Conservation (phyloP, 2,888 invertebrate species). For the Entomobrya multifasciata region DNA sequence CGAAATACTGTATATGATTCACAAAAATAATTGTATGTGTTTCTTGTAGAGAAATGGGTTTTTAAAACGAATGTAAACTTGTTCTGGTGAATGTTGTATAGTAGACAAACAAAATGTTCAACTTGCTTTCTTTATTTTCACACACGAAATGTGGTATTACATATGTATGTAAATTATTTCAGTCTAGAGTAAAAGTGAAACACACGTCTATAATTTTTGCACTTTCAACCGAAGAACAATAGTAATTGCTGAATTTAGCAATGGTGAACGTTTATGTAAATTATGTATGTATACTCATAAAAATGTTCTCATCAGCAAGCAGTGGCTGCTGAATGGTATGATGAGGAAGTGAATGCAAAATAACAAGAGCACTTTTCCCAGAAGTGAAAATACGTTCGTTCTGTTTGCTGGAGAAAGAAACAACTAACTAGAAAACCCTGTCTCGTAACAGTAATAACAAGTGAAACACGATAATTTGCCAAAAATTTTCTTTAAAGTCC, state of each 20-base stretch:
- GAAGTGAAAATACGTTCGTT: constrained; percentile 27
- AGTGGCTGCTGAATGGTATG: background rate
- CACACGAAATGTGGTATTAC: too few relatives aligned
- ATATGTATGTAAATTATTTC: too few relatives aligned
- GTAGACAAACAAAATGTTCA: too few relatives aligned
- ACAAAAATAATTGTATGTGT: constrained; percentile 11
- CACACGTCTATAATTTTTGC: too few relatives aligned
- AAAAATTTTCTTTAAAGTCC: constrained; percentile 68
- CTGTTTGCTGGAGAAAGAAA: constrained; percentile 4
- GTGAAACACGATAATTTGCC: constrained; percentile 73
- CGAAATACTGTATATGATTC: background rate
- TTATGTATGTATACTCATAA: background rate
- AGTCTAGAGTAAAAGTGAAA: too few relatives aligned
- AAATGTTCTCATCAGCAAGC: constrained; percentile 20
- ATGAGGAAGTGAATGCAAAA: background rate
- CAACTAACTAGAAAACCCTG: constrained; percentile 52
- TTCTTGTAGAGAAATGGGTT: constrained; percentile 14
- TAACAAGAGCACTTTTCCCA: constrained; percentile 10
- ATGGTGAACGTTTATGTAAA: too few relatives aligned
- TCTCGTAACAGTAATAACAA: constrained; percentile 55
- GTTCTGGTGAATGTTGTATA: background rate
- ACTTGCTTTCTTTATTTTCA: background rate
- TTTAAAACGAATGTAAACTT: constrained; percentile 28
- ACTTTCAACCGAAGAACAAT: too few relatives aligned
- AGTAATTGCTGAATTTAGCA: too few relatives aligned